Conservation (phyloP, 1,140 invertebrate genomes). For the Pantala flavescens region DNA sequence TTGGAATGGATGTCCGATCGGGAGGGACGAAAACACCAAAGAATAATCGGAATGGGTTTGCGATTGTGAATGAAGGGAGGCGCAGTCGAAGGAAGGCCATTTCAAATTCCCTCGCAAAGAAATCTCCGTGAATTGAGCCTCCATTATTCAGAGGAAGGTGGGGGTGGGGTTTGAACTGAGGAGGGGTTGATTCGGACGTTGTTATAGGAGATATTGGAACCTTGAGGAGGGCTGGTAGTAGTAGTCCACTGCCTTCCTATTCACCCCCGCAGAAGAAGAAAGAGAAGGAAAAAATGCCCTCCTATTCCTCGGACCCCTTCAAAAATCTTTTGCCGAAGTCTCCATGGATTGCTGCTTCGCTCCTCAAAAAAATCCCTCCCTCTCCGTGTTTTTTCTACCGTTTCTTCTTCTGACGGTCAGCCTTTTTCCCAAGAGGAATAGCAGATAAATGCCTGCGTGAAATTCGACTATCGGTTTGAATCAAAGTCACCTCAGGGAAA, state of each 20-base stretch:
- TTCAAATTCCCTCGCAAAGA: constrained; percentile 5
- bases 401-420: too few species aligned
- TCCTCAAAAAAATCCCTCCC: too few species aligned
- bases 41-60: too few species aligned
- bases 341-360: neutral
- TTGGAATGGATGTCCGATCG: neutral
- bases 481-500: too few species aligned
- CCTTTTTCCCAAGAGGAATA: too few species aligned
- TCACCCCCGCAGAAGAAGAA: too few species aligned
- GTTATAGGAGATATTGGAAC: neutral
- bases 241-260: neutral
- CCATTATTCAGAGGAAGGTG: neutral
- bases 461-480: too few species aligned
- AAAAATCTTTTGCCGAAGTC: neutral
- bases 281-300: neutral
- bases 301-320: neutral
- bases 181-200: neutral
- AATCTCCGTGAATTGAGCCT: neutral
- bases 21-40: neutral
- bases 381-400: too few species aligned
- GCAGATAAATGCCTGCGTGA: too few species aligned
- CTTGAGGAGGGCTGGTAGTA: neutral
- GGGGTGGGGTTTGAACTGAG: neutral
- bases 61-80: neutral
- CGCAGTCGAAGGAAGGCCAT: neutral